Evolutionary conservation across 2,113 vertebrate species (phyloP), one percentile per base, ranked within the genome.

Genomic region (Nymphicus hollandicus): DNA sequence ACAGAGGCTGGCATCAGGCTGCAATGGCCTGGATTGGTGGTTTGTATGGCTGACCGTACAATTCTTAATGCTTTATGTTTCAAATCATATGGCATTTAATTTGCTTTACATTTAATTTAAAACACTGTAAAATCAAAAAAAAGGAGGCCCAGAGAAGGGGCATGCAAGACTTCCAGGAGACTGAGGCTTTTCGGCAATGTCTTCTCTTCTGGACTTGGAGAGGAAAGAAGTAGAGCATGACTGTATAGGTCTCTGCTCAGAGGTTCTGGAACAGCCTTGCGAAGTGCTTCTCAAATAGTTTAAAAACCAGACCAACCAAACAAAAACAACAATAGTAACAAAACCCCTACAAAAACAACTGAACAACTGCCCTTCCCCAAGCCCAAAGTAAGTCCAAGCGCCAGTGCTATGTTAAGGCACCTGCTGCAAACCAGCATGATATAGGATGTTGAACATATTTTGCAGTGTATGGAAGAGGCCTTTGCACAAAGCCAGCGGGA

Each of bases 401-500:
- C 33, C 33, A 14, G 1, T 56, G 4, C 13, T 43, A 0, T 7
- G 6, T 70, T 10, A 31, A 77, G 49, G 23, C 31, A 6, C 7
- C 4, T 61, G 27, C 35, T 52, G 72, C 27, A 37, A 93, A 35
- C 23, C 7, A 12, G 4, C 3, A 4, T 39, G 58, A 77, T 85
- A 20, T 27, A 35, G 2, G 50, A 9, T 1, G 0, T 6, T 52
- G 37, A n/a, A 27, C 3, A 1, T 35, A 24, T 10, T 68, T 56
- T 69, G 29, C 11, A 11, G 31, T 14, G 35, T n/a, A 17, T 31
- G 41, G 37, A 41, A 55, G 41, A 70, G 73, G 49, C 3, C 69
- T 50, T 39, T n/a, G 11, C 25, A 1, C 46, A 33, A 41, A 33
- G 63, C 15, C 47, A 39, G 14, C 39, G 17, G 28, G 49, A 12